phyloP scores from a whole-genome alignment of 2,113 vertebrate species.

The Spermophilus dauricus region DNA sequence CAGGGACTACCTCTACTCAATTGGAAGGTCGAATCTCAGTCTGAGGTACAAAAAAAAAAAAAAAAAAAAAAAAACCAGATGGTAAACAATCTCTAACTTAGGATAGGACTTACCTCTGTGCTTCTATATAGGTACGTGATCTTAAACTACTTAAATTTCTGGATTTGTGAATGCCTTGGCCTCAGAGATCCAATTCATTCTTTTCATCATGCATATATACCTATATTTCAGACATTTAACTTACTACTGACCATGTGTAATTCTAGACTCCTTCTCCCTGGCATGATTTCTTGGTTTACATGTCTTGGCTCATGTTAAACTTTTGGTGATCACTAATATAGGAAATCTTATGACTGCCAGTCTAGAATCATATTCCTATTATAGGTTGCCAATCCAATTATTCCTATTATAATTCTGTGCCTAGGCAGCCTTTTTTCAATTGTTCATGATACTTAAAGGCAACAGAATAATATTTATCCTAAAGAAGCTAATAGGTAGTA shows the following conservation, averaged over 20 bases:
- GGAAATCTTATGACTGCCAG: slow-evolving; percentile 7
- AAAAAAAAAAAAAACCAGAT: background rate
- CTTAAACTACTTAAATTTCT: slow-evolving; percentile 38
- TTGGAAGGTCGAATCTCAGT: background rate
- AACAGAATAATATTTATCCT: background rate
- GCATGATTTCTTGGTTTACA: slow-evolving; percentile 20
- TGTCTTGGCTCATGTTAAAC: background rate
- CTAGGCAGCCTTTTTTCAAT: background rate
- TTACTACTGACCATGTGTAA: background rate
- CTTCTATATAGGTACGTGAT: background rate
- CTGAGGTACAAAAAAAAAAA: background rate
- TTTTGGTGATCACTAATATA: slow-evolving; percentile 6
- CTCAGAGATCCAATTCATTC: background rate
- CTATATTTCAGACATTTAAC: background rate
- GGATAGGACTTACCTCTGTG: background rate
- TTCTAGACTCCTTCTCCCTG: background rate
- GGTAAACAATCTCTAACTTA: background rate
- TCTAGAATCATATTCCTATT: slow-evolving; percentile 34
- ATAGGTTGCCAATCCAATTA: background rate
- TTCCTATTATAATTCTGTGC: background rate
- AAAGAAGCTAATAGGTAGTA: slow-evolving; percentile 34
- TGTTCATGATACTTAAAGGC: background rate
- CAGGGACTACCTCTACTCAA: background rate
- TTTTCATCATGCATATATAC: background rate
- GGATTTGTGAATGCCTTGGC: background rate